Conservation (phyloP, 1,140 invertebrate genomes). For the Pomacea maculata region DNA sequence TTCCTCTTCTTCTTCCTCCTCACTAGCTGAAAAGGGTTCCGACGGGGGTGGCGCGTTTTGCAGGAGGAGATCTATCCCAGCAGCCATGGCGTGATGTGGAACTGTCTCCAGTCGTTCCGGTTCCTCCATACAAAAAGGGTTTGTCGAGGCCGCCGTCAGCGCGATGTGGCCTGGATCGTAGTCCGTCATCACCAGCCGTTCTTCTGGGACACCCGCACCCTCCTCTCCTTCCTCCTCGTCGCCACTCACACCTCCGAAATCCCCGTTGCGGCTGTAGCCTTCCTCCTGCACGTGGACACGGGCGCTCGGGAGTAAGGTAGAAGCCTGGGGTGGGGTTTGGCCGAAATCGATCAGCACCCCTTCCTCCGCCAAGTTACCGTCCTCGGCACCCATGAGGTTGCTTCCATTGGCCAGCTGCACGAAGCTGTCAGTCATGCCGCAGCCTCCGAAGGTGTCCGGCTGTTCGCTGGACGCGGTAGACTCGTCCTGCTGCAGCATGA, state of each 20-base stretch:
- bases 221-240: no score
- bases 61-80: conserved; percentile 15
- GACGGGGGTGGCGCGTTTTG: conserved; percentile 19
- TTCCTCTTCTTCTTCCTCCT: not conserved
- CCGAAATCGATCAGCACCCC: conserved; percentile 22
- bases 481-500: conserved; percentile 13
- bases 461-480: not conserved
- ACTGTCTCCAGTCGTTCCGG: not conserved
- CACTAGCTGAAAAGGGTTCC: conserved; percentile 2
- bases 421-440: conserved; percentile 24
- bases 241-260: no score
- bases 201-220: no score
- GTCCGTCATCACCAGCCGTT: not conserved
- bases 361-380: not conserved
- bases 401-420: conserved; percentile 19
- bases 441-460: conserved; percentile 10
- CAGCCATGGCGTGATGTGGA: not conserved
- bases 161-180: conserved; percentile 15
- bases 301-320: not conserved
- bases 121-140: conserved; percentile 1
- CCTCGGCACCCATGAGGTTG: not conserved
- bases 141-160: not conserved
- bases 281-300: no score
- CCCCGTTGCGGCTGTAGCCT: no score
- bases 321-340: not conserved